A percentile compares a stretch with the other conserved stretches of the same genome.
phyloP scores from a whole-genome alignment of 2,797 vertebrate species.

The Falco naumanni region DNA sequence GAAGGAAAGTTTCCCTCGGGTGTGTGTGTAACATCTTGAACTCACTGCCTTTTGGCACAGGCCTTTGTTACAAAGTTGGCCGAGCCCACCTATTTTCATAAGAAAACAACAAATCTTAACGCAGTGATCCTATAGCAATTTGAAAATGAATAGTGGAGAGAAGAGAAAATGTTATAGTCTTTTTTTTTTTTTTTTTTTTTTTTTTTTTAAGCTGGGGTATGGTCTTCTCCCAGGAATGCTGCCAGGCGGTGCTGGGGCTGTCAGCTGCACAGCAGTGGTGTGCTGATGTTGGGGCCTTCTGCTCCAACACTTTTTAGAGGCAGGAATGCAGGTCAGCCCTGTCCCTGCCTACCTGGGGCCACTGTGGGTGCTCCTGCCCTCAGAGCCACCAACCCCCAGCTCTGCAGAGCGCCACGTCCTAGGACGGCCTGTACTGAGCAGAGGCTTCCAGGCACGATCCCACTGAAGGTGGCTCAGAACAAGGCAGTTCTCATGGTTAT shows the following conservation, averaged over 20 bases:
- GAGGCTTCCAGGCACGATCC: fast-evolving
- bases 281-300: not conserved
- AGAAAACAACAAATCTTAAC: not conserved
- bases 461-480: not conserved
- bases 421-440: not conserved
- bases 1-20: not conserved
- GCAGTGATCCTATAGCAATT: not conserved
- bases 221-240: not conserved
- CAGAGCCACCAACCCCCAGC: not conserved
- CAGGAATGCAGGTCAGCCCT: not conserved
- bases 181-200: not conserved
- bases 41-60: not conserved
- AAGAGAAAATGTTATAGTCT: not conserved
- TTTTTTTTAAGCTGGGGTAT: not conserved
- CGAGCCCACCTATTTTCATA: not conserved
- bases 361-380: not conserved
- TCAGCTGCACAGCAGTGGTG: not conserved
- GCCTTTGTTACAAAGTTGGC: not conserved
- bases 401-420: not conserved
- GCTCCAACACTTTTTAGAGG: not conserved
- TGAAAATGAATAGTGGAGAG: not conserved
- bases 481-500: not conserved
- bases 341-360: not conserved
- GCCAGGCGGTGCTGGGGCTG: not conserved
- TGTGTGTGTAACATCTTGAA: fast-evolving